Base-by-base conservation (phyloP, 2,888 invertebrate species). In the Drosophila monieri region DNA sequence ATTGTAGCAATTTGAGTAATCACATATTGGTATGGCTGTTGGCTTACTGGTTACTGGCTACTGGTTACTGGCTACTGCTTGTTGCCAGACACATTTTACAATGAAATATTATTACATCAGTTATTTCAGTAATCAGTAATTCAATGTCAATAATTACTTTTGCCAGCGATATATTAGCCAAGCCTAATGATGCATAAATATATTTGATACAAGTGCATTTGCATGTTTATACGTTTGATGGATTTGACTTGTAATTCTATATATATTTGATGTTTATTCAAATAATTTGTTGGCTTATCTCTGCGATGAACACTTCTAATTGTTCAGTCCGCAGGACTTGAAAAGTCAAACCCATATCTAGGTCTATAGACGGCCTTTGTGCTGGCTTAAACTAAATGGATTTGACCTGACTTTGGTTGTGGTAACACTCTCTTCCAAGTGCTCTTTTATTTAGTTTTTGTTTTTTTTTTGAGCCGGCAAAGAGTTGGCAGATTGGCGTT, bases 401-500 rank as follows among this genome's bases (percentile, higher is more conserved):
- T 27, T 27, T 9, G 9, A 8, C 3, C 27, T 27, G 27, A 27
- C 27, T 9, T 27, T 27, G 9, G 27, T 27, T 27, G 8, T 9
- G 55, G 37, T 41, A 32, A 39, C 23, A 14, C n/a, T 18, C 27
- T n/a, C 23, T 41, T 9, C 64, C 43, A 6, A 43, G 12, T 15
- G 18, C 8, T 25, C 23, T n/a, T 35, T 44, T 55, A 21, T 25
- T 55, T 6, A 21, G n/a, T 46, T 12, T 44, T 23, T 21, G 18
- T 39, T 47, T 69, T 47, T 44, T 27, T 6, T 44, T 39, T 10
- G 27, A 14, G 18, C 30, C 27, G 32, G 10, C 25, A 37, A 35
- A 23, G 35, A 48, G 54, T 15, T 60, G 66, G 73, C 55, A 67
- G 75, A 77, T 78, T 70, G 71, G 62, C 56, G 79, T 76, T 84